Evolutionary conservation across 2,888 invertebrate species (phyloP).

Genomic region (Sabatieria punctata): DNA sequence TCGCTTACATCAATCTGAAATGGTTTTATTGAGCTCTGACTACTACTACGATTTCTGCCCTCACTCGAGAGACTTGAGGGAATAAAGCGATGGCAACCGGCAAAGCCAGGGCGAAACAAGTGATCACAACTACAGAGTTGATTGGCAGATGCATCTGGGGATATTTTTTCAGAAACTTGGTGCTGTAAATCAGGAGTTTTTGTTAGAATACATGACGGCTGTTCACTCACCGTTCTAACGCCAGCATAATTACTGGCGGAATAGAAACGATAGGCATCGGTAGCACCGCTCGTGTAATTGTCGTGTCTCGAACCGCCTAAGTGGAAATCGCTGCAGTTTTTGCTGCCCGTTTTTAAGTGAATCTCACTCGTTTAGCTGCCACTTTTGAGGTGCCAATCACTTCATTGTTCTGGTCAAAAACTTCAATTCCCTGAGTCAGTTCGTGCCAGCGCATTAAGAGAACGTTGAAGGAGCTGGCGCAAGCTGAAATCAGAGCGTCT

Average conservation of each 20-base stretch:
- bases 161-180: slow-evolving; percentile 28
- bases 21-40: too few relatives aligned
- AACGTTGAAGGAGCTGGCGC: slow-evolving; percentile 37
- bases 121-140: slow-evolving; percentile 35
- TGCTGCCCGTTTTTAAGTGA: neutral
- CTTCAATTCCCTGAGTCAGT: slow-evolving; percentile 36
- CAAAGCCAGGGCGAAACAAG: slow-evolving; percentile 35
- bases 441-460: slow-evolving; percentile 38
- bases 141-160: slow-evolving; percentile 34
- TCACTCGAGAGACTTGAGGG: slow-evolving; percentile 32
- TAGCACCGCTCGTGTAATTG: slow-evolving; percentile 23
- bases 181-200: slow-evolving; percentile 23
- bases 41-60: too few relatives aligned
- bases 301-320: slow-evolving; percentile 24
- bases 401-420: slow-evolving; percentile 33
- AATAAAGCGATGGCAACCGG: slow-evolving; percentile 39
- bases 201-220: neutral
- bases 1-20: slow-evolving; percentile 23
- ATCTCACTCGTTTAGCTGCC: slow-evolving; percentile 36
- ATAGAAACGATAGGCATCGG: slow-evolving; percentile 21
- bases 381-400: slow-evolving; percentile 37
- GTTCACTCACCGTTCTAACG: slow-evolving; percentile 19
- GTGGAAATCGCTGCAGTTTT: neutral
- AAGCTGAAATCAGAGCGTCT: too few relatives aligned
- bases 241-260: slow-evolving; percentile 25